Evolutionary conservation across 2,888 invertebrate genomes (phyloP), one percentile per base, ranked within the genome.

Genomic region (Odontothrips loti): DNA sequence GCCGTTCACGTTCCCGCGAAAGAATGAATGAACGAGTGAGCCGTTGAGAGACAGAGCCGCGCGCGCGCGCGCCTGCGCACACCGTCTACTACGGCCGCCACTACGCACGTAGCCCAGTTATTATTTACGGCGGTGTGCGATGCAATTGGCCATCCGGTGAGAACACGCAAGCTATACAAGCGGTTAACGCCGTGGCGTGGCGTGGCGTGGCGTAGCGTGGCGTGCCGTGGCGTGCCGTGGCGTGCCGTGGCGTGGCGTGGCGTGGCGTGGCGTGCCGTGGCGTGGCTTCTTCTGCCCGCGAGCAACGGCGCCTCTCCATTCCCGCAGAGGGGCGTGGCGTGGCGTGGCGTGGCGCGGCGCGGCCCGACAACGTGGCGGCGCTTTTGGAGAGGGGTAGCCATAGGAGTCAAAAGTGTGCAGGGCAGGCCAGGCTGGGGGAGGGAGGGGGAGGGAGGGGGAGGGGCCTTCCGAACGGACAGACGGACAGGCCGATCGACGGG

Each of bases 111-210:
- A 75, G 23, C 27, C 68, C 68, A 75, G 68, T 75, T 75, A 75
- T 75, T 75, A 75, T 27, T 75, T 75, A 75, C 68, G 68, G 27
- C 23, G 27, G 68, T 75, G 68, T 75, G 68, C 68, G 27, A 27
- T 75, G 68, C 68, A 75, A 27, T 75, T 75, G 68, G 68, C 68
- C 27, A 27, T 8, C 23, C 68, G 23, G 68, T 75, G 68, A 75
- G 68, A 75, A 75, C 68, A 75, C 68, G 68, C 68, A 75, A 75
- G 68, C 68, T 75, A 75, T 75, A 75, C 68, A 75, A 75, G 68
- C 68, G 68, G n/a, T 23, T 27, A 75, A 75, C 68, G 68, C 27
- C 20, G 27, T 75, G 68, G 27, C 23, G 68, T 9, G 68, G 23
- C 23, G 63, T 9, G 68, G 68, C 27, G 11, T 12, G 68, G 68